Evolutionary conservation across 1,140 invertebrate species (phyloP).

Genomic region (Leptinotarsa defecta): DNA sequence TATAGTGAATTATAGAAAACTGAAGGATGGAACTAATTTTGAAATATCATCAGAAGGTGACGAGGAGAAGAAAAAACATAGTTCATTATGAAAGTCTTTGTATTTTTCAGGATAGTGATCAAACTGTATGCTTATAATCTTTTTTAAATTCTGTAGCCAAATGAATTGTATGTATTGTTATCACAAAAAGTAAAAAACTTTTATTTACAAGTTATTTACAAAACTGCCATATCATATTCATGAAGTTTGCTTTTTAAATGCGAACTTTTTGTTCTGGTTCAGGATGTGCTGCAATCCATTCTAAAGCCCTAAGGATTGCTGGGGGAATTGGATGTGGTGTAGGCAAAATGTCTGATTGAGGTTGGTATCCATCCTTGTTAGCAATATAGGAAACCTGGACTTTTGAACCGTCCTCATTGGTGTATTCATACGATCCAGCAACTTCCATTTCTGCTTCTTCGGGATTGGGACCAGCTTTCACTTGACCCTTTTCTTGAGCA

Average conservation of each 20-base stretch:
- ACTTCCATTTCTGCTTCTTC: conserved; percentile 46
- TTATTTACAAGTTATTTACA: conserved; percentile 21
- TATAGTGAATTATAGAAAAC: too few relatives aligned
- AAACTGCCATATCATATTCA: background rate
- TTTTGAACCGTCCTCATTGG: conserved; percentile 61
- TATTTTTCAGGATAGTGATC: too few relatives aligned
- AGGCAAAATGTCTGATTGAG: conserved; percentile 65
- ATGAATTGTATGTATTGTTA: background rate
- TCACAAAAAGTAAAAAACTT: background rate
- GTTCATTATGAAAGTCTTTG: too few relatives aligned
- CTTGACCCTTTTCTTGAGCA: conserved; percentile 59
- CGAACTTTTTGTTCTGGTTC: conserved; percentile 32
- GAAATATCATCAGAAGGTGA: too few relatives aligned
- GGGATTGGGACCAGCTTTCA: conserved; percentile 49
- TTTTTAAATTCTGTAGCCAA: background rate
- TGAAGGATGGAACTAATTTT: too few relatives aligned
- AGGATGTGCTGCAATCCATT: conserved; percentile 39
- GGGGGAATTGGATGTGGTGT: conserved; percentile 73
- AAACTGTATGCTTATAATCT: too few relatives aligned
- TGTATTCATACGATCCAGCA: conserved; percentile 47
- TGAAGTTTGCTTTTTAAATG: background rate
- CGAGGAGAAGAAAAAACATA: too few relatives aligned
- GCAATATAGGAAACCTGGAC: conserved; percentile 61
- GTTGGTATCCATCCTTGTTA: conserved; percentile 64
- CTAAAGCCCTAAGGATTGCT: conserved; percentile 65